These are phyloP conservation scores for Bucorvus abyssinicus DNA, from an alignment of 2,797 vertebrate genomes.

Conservation along the genomic window DNA sequence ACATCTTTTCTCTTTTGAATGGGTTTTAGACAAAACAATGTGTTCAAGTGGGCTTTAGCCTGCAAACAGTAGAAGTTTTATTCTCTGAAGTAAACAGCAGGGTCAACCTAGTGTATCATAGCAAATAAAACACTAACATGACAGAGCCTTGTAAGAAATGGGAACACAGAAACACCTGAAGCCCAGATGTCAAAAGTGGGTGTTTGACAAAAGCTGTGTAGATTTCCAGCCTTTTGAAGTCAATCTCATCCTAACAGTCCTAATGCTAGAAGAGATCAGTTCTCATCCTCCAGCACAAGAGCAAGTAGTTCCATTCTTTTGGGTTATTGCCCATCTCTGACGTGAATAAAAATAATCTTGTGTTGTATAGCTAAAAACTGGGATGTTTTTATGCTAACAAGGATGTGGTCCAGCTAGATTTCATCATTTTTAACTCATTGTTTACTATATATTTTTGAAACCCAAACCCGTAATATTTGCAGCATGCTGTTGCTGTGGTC, in stretches of 20 bases:
- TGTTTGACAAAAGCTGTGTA: neutral
- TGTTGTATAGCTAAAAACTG: neutral
- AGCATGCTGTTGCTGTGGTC: neutral
- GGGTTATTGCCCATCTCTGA: neutral
- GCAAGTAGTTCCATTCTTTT: neutral
- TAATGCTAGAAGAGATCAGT: neutral
- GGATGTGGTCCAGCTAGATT: neutral
- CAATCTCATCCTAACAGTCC: neutral
- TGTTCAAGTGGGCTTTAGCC: neutral
- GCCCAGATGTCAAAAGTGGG: neutral
- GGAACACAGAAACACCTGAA: constrained; percentile 27
- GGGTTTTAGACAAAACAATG: neutral
- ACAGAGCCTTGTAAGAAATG: neutral
- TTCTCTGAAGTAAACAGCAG: neutral
- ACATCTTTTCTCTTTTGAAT: neutral
- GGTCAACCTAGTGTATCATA: neutral
- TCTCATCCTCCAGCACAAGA: neutral
- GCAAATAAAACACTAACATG: neutral
- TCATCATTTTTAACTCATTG: neutral
- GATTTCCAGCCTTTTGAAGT: neutral
- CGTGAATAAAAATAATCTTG: neutral
- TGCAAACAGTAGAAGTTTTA: neutral
- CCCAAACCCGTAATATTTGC: neutral
- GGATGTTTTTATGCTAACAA: neutral
- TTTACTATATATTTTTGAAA: neutral